phyloP scores from a whole-genome alignment of 92 coral and sea anemone species.

The Epizoanthus scotinus region DNA sequence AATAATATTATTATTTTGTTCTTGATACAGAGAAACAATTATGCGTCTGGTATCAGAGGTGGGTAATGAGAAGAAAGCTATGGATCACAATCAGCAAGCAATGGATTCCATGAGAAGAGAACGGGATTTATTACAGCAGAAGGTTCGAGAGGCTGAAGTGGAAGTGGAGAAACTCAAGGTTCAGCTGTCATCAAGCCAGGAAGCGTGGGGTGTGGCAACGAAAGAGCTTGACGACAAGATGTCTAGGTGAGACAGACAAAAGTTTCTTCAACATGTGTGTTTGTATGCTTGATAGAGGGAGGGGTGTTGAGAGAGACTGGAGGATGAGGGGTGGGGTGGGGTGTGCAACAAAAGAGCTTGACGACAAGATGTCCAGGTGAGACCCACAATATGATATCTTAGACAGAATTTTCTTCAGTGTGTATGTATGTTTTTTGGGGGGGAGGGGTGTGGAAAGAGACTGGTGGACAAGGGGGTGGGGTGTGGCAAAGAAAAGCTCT shows the following conservation, averaged over 20 bases:
- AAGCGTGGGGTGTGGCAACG: constrained; percentile 86
- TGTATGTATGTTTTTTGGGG: no score
- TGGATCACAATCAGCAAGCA: constrained; percentile 72
- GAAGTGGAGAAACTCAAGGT: constrained; percentile 76
- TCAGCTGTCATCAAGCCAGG: constrained; percentile 92
- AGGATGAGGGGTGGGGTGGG: no score
- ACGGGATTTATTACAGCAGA: constrained; percentile 82
- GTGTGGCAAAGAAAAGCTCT: no score
- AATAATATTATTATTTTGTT: no score
- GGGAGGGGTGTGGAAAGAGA: no score
- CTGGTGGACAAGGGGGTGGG: no score
- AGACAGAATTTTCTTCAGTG: no score
- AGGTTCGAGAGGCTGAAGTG: constrained; percentile 82
- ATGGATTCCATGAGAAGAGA: constrained; percentile 73
- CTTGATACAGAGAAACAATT: constrained; percentile 89
- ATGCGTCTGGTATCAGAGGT: constrained; percentile 97
- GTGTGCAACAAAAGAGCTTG: no score
- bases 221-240: constrained; percentile 78
- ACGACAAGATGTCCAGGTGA: no score
- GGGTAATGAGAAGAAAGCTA: constrained; percentile 92
- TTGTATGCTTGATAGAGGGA: neutral
- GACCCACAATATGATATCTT: no score
- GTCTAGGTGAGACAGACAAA: constrained; percentile 55
- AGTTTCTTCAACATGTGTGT: neutral
- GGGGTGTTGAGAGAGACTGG: neutral